Evolutionary conservation across 2,797 vertebrate genomes (phyloP).

Genomic region (Taenioides sp.): DNA sequence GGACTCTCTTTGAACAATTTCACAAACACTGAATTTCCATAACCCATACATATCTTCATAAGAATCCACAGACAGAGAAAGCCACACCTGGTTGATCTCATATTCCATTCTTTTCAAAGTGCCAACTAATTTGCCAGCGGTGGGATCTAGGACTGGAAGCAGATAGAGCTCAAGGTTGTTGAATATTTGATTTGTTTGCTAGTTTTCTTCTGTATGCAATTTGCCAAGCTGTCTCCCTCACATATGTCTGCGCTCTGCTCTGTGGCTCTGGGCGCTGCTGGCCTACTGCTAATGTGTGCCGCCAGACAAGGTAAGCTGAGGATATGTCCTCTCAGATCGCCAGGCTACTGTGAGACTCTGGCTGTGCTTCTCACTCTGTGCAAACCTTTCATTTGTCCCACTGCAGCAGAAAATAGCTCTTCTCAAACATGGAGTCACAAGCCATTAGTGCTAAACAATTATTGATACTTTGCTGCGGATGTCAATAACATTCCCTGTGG

Average conservation of each 20-base stretch:
- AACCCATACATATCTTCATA: constrained; percentile 10
- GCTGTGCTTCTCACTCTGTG: not conserved
- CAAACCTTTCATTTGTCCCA: not conserved
- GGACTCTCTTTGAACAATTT: constrained; percentile 13
- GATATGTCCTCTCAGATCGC: constrained; percentile 26
- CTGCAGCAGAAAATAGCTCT: not conserved
- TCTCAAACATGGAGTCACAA: too few species aligned
- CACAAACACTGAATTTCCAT: constrained; percentile 17
- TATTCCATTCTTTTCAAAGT: constrained; percentile 24
- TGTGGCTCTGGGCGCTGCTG: constrained; percentile 22
- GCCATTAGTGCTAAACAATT: not conserved
- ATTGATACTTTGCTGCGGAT: not conserved
- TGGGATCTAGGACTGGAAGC: constrained; percentile 23
- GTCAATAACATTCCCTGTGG: too few species aligned
- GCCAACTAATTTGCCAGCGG: constrained; percentile 58
- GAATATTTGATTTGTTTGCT: constrained; percentile 65
- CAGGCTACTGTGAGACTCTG: constrained; percentile 20
- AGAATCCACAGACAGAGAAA: constrained; percentile 45
- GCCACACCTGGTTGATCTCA: constrained; percentile 29
- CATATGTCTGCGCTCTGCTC: constrained; percentile 5
- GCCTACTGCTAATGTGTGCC: constrained; percentile 30
- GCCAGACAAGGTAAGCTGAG: constrained; percentile 38
- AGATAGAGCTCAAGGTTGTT: constrained; percentile 52
- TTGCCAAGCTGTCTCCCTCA: constrained; percentile 25
- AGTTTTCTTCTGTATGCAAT: constrained; percentile 47